phyloP scores from a whole-genome alignment of 2,113 vertebrate genomes.

The Gavia stellata region DNA sequence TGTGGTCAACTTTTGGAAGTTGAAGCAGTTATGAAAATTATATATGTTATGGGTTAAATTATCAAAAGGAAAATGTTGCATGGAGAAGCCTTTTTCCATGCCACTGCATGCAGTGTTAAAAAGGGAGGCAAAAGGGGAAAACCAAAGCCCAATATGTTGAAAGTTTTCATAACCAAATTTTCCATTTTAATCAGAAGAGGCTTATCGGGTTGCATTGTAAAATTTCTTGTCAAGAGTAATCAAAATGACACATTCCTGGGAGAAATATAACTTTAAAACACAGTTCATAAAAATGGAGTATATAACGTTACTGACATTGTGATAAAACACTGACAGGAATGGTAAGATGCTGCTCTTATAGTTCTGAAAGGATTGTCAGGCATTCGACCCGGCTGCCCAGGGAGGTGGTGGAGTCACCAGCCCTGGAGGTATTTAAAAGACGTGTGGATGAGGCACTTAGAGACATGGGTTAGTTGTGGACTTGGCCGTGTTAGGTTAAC shows the following conservation, averaged over 20 bases:
- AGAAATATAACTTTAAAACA: slow-evolving; percentile 24
- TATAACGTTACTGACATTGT: neutral
- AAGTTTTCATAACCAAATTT: neutral
- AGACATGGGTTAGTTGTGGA: no score
- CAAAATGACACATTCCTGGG: neutral
- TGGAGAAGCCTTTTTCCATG: neutral
- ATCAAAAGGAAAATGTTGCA: neutral
- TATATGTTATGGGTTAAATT: neutral
- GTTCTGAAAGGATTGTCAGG: no score
- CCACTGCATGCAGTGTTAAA: neutral
- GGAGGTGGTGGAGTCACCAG: no score
- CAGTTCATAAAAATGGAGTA: slow-evolving; percentile 11
- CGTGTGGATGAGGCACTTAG: no score
- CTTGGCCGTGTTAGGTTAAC: no score
- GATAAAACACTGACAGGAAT: neutral
- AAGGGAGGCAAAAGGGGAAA: neutral
- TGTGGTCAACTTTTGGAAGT: neutral
- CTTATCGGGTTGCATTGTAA: neutral
- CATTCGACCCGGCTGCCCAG: no score
- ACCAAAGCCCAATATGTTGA: neutral
- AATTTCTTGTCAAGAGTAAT: neutral
- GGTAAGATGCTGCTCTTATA: neutral
- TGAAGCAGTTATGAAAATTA: neutral
- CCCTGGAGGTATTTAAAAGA: no score
- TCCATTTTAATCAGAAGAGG: slow-evolving; percentile 1